Evolutionary conservation across 64 coral and sea anemone genomes (phyloP).

Genomic region (Catalaphyllia jardinei): DNA sequence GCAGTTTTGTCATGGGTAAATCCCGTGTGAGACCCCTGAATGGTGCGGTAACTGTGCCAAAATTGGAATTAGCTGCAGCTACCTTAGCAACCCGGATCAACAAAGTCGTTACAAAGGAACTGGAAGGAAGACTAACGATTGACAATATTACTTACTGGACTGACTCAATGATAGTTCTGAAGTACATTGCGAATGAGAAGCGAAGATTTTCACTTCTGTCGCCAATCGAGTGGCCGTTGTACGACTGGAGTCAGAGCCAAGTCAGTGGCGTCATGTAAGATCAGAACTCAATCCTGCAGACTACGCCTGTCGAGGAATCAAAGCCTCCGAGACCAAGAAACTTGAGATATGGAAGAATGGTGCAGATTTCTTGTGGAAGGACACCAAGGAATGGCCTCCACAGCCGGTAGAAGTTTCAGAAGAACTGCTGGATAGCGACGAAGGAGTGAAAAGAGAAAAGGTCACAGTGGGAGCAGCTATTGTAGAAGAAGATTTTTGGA

Average conservation of each 20-base stretch:
- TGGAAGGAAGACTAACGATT: slow-evolving; percentile 52
- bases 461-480: background rate
- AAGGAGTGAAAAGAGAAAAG: slow-evolving; percentile 54
- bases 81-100: slow-evolving; percentile 14
- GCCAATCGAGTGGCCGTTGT: slow-evolving; percentile 55
- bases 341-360: slow-evolving; percentile 33
- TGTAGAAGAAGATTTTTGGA: slow-evolving; percentile 46
- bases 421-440: slow-evolving; percentile 29
- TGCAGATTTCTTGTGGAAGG: slow-evolving; percentile 66
- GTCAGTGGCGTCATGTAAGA: slow-evolving; percentile 52
- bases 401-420: slow-evolving; percentile 16
- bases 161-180: slow-evolving; percentile 57
- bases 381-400: slow-evolving; percentile 42
- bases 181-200: slow-evolving; percentile 26
- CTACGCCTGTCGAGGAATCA: slow-evolving; percentile 69
- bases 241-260: slow-evolving; percentile 47
- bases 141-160: slow-evolving; percentile 45
- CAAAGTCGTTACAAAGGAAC: slow-evolving; percentile 39
- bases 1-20: slow-evolving; percentile 48
- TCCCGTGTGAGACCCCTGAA: slow-evolving; percentile 63
- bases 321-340: slow-evolving; percentile 25
- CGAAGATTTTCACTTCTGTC: slow-evolving; percentile 63
- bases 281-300: slow-evolving; percentile 67
- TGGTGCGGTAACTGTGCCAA: slow-evolving; percentile 49
- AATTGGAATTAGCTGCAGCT: background rate